Base-by-base conservation (phyloP, 2,888 invertebrate species). In the Pristionchus exspectatus region DNA sequence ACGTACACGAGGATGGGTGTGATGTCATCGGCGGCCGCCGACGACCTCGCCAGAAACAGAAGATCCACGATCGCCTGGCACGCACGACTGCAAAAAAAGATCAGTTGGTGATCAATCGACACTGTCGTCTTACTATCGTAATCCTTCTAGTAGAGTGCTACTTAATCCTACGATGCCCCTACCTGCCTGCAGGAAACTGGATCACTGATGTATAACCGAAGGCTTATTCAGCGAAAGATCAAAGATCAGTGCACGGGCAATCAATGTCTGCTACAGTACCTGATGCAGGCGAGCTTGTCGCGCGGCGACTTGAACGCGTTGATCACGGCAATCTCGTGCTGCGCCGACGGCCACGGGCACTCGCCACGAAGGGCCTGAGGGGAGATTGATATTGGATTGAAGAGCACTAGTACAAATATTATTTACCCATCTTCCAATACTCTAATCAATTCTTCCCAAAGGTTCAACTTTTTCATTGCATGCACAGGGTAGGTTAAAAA, bases 1-100 rank as follows among this genome's bases (percentile, higher is more conserved):
- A 99, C 98, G 96, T 97, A 98, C 91, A 99, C 98, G 91, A 99
- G 96, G 44, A 98, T 98, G 1, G 99, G 99, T 94, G 98, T 97
- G 95, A 99, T 97, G 96, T 99, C 98, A 96, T 99, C 99, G 5
- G 96, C 96, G 0, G 98, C 97, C 0, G 91, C 90, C 10, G 92
- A 91, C 24, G 91, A 92, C 14, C 92, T 91, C 2, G 97, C 97
- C 96, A 98, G 97, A 54, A 97, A 97, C 92, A 99, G 96, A 92
- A 99, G 96, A 95, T 98, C 97, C 97, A 98, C 98, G 93, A 99
- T 98, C 91, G 98, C 97, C 63, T 97, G 97, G 93, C 98, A 97
- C 95, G 95, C 98, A 98, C 88, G 87, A 87, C 87, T 87, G 72
- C 24, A 69, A 50, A 1, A 9, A 21, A n/a, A n/a, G n/a, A 44